Conservation (phyloP, 2,888 invertebrate species). For the Drosophila anomalata region DNA sequence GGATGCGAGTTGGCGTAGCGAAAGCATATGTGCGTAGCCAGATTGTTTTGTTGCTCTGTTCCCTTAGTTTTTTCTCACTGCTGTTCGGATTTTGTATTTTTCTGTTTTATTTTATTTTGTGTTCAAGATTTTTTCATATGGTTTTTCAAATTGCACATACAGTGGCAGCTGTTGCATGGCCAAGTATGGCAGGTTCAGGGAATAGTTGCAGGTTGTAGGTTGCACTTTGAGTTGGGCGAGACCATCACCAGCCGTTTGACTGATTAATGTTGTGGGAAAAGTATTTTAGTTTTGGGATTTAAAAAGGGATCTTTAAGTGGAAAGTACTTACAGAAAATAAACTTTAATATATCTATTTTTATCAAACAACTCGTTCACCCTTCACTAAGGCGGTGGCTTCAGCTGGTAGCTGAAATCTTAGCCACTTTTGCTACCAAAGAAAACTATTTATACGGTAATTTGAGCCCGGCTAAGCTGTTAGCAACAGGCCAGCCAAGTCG, state of each 20-base stretch:
- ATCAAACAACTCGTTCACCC: background rate
- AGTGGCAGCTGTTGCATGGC: slow-evolving; percentile 70
- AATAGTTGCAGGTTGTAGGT: slow-evolving; percentile 54
- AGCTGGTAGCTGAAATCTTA: slow-evolving; percentile 45
- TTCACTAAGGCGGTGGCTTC: background rate
- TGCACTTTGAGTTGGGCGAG: slow-evolving; percentile 12
- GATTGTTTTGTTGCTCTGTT: slow-evolving; percentile 51
- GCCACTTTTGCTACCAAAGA: slow-evolving; percentile 57
- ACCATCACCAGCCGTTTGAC: background rate
- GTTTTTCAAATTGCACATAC: slow-evolving; percentile 45
- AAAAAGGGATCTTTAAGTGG: background rate
- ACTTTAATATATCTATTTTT: slow-evolving; percentile 13
- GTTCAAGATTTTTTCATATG: slow-evolving; percentile 55
- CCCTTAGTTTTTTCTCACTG: slow-evolving; percentile 7
- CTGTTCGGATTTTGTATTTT: background rate
- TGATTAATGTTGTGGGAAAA: slow-evolving; percentile 35
- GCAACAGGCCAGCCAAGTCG: slow-evolving; percentile 52
- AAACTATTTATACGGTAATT: slow-evolving; percentile 78
- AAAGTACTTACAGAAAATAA: background rate
- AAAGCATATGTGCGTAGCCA: slow-evolving; percentile 64
- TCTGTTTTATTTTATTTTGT: background rate
- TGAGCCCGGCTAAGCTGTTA: slow-evolving; percentile 49
- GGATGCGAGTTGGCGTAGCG: slow-evolving; percentile 31
- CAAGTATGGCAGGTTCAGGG: slow-evolving; percentile 17
- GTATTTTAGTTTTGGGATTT: background rate